phyloP scores from a whole-genome alignment of 2,113 vertebrate genomes.

The Nematolebias whitei region DNA sequence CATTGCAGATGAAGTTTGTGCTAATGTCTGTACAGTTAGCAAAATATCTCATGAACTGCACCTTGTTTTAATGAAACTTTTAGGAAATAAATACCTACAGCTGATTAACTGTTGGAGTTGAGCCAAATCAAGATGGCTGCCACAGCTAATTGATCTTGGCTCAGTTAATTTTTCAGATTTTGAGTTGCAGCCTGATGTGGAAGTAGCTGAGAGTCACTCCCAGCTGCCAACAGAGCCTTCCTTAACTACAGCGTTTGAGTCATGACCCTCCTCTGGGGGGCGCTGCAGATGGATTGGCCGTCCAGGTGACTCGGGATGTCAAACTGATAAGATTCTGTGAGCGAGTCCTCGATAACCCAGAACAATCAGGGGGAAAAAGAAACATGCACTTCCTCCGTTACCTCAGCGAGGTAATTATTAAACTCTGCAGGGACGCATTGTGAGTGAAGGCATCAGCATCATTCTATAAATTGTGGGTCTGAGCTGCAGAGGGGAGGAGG shows the following conservation, averaged over 20 bases:
- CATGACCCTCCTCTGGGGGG: conserved; percentile 50
- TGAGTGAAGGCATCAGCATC: conserved; percentile 89
- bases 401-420: conserved; percentile 87
- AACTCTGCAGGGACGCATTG: conserved; percentile 76
- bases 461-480: conserved; percentile 87
- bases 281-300: conserved; percentile 68
- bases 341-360: conserved; percentile 56
- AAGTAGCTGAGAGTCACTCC: no score
- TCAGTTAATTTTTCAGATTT: no score
- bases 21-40: no score
- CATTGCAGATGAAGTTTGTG: no score
- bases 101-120: no score
- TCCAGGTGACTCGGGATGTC: conserved; percentile 63
- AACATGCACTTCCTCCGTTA: conserved; percentile 81
- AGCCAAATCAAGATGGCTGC: no score
- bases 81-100: no score
- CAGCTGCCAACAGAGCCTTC: not conserved
- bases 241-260: conserved; percentile 37
- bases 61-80: no score
- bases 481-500: conserved; percentile 34
- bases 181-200: no score
- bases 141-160: no score
- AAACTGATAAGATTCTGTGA: conserved; percentile 73
- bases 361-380: conserved; percentile 53
- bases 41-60: no score